Evolutionary conservation across 1,140 invertebrate species (phyloP), one percentile per base, ranked within the genome.

Genomic region (Cylas formicarius): DNA sequence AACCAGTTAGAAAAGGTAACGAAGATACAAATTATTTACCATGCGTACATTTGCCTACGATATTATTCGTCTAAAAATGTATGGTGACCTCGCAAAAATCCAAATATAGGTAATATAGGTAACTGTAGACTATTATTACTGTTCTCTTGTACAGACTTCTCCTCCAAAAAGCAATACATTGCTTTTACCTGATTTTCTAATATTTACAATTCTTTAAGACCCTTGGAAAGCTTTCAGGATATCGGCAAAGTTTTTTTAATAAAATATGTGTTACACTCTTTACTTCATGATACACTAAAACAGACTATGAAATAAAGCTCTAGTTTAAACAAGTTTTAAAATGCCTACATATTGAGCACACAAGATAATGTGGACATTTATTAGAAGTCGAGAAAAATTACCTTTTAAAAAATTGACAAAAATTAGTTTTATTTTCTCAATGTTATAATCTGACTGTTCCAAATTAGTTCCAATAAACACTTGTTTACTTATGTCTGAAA

Each of bases 141-240:
- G 7, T 10, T 20, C 11, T 2, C 8, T 34, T 21, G 3, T 20
- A 17, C 13, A 4, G 14, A 8, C 24, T 43, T 34, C 9, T 52
- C 36, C 3, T 48, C 40, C 10, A 8, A 9, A 29, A 48, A 52
- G 45, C 36, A 44, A 20, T 27, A 38, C 22, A 58, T 17, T 14
- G 45, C 50, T 29, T 49, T 47, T 10, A 50, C 36, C n/a, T 42
- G 20, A 10, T 37, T 47, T 26, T 46, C 24, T 9, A 55, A 44
- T 14, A 58, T 44, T 48, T 54, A 13, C 52, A 55, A 9, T 55
- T 46, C 27, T 56, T 56, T n/a, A 56, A 45, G 1, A 58, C 31
- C 8, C 52, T 31, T 36, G 16, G 35, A 43, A 13, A 42, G 23
- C 44, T 44, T n/a, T 23, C n/a, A 48, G 24, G 29, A 31, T 31